Evolutionary conservation across 2,113 vertebrate genomes (phyloP).

Genomic region (Catharus bicknelli): DNA sequence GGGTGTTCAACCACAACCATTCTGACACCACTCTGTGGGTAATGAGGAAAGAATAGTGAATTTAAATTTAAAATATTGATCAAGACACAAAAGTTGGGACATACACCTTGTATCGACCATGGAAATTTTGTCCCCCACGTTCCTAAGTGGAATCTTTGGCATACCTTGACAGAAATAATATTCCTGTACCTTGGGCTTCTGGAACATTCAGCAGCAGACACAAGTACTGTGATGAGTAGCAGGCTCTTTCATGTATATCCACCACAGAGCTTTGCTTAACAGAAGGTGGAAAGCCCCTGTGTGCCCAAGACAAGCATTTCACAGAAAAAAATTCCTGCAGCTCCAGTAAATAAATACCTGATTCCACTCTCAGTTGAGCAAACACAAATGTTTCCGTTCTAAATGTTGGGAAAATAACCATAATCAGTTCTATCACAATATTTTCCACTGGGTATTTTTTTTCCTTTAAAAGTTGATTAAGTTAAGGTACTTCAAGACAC

Average conservation of each 20-base stretch:
- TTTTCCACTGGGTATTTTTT: background rate
- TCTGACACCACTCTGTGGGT: background rate
- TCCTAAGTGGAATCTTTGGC: background rate
- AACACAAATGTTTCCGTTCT: background rate
- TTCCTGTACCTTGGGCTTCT: background rate
- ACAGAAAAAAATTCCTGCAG: background rate
- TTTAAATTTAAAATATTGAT: background rate
- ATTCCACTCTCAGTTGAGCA: background rate
- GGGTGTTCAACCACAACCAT: background rate
- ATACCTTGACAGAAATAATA: background rate
- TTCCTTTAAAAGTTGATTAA: background rate
- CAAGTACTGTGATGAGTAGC: background rate
- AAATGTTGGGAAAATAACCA: background rate
- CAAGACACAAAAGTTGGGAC: background rate
- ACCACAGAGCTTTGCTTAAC: background rate
- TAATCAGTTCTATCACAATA: background rate
- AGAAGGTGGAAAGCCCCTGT: background rate
- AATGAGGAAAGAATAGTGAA: background rate
- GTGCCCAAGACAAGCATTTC: background rate
- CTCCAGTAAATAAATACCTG: background rate
- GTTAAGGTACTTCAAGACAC: background rate
- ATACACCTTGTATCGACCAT: background rate
- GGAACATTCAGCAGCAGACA: background rate
- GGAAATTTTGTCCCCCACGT: background rate
- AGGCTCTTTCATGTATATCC: background rate